Evolutionary conservation across 1,140 invertebrate species (phyloP).

Genomic region (Pteromalus puparum): DNA sequence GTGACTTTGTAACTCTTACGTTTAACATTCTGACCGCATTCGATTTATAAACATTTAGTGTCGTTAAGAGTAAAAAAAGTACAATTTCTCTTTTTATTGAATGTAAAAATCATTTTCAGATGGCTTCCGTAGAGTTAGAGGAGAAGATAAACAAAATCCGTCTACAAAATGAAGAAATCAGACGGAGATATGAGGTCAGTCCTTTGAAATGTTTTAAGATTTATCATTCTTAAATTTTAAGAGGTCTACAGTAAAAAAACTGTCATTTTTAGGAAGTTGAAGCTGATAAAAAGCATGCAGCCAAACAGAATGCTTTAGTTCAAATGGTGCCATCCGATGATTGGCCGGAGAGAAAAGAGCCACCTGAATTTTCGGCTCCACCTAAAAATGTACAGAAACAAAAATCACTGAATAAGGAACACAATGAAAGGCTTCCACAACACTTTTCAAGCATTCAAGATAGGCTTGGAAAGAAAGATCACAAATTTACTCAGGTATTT

Average conservation of each 20-base stretch:
- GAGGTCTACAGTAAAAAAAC: not conserved
- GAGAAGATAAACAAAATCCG: constrained; percentile 74
- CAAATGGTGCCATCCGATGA: constrained; percentile 70
- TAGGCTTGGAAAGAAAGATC: constrained; percentile 65
- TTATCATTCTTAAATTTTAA: not conserved
- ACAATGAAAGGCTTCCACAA: constrained; percentile 56
- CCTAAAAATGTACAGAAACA: constrained; percentile 55
- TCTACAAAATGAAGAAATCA: constrained; percentile 74
- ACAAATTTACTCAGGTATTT: constrained; percentile 67
- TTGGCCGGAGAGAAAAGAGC: constrained; percentile 71
- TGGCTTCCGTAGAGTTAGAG: constrained; percentile 69
- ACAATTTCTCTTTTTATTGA: not conserved
- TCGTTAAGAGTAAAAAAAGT: not conserved
- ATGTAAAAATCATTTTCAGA: constrained; percentile 57
- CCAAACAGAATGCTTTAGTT: constrained; percentile 73
- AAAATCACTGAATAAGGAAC: constrained; percentile 61
- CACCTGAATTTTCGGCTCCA: constrained; percentile 66
- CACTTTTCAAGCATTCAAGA: constrained; percentile 54
- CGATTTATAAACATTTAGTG: not conserved
- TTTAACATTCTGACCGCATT: not conserved
- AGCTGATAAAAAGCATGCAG: constrained; percentile 74
- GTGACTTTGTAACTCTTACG: not conserved
- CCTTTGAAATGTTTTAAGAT: constrained; percentile 3
- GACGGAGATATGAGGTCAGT: constrained; percentile 70
- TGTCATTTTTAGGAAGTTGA: constrained; percentile 70